Conservation (phyloP, 2,113 vertebrate genomes). For the Psittacara wagleri region DNA sequence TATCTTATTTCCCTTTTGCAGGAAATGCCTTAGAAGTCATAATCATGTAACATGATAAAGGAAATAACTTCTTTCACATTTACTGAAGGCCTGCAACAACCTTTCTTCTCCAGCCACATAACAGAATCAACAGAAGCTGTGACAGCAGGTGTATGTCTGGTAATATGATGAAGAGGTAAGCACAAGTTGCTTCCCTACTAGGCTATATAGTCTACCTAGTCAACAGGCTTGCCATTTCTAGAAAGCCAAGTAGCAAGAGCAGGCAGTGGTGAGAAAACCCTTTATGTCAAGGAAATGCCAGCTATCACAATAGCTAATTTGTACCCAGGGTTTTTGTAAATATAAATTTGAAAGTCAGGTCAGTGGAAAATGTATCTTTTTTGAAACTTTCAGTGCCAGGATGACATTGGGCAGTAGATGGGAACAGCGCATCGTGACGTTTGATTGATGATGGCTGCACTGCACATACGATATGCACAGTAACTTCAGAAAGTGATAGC, state of each 20-base stretch:
- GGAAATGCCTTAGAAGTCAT: background rate
- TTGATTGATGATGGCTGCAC: background rate
- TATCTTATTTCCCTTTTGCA: background rate
- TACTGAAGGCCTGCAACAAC: background rate
- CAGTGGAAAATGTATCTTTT: background rate
- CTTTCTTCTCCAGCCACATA: background rate
- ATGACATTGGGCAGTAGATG: background rate
- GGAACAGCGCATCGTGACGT: background rate
- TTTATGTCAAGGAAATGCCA: background rate
- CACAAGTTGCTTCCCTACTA: background rate
- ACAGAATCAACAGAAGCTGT: background rate
- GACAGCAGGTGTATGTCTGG: background rate
- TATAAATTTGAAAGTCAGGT: background rate
- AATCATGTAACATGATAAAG: background rate
- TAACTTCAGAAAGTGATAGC: conserved; percentile 22
- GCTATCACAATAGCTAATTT: background rate
- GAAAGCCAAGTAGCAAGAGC: background rate
- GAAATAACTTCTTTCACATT: background rate
- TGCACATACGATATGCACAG: background rate
- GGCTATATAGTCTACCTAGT: background rate
- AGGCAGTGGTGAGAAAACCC: background rate
- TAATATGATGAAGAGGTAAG: background rate
- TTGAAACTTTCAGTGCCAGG: background rate
- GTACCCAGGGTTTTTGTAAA: background rate
- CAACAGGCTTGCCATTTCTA: background rate